Base-by-base conservation (phyloP, 2,888 invertebrate species). In the Rhorus exstirpatorius region DNA sequence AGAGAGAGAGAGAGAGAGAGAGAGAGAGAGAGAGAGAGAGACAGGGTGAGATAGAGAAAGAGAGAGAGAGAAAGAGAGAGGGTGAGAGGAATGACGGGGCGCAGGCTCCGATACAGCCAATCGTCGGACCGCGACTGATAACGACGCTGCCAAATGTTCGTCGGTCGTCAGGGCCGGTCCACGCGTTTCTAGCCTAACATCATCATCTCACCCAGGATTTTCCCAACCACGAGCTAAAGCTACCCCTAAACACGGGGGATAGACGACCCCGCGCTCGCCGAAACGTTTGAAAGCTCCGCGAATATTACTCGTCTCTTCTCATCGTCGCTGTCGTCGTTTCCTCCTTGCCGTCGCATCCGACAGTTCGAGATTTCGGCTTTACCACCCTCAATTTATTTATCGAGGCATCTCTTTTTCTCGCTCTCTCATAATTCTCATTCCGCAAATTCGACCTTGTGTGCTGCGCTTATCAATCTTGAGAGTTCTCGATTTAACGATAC, bases 81-180 rank as follows among this genome's bases (percentile, higher is more conserved):
- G 84, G 83, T 81, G 83, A 72, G 67, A 82, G 86, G 84, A 79
- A 83, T 83, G 80, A 81, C 86, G 90, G 87, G 89, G 92, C 92
- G 92, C 92, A 92, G 92, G 89, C 92, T 92, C 92, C 92, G 90
- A 91, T 92, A 90, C 92, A 91, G 92, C 92, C 92, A 92, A 92
- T 92, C 92, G 92, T 89, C 91, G 92, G 90, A 90, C 89, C 91
- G 91, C 87, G 89, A 91, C 90, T 92, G 92, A 92, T 92, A 92
- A 92, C 90, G 89, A 88, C 90, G 89, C 89, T 90, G 88, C 91
- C 91, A 90, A 92, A 92, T 91, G 90, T 90, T 89, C 89, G 91
- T 90, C 89, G 89, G 90, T 88, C 90, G 89, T 88, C 89, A 88
- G 89, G 89, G 85, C 88, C 90, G 90, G 91, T 90, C 90, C 91